Base-by-base conservation (phyloP, 2,797 vertebrate genomes). In the Harpagifer antarcticus region DNA sequence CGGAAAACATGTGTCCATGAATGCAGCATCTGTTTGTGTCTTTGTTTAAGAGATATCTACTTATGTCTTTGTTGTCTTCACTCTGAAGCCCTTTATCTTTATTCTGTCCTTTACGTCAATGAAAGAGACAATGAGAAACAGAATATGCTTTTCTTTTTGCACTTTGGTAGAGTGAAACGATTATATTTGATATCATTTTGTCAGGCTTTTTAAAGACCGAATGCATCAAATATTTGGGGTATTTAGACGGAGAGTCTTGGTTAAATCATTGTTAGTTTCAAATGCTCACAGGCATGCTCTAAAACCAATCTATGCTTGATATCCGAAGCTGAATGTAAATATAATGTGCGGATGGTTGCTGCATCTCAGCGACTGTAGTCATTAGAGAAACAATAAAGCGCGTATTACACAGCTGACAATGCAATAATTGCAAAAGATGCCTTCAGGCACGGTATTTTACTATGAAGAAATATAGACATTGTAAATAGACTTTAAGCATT, bases 341-440 rank as follows among this genome's bases (percentile, higher is more conserved):
- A 63, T 53, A 40, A 60, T 64, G 70, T 74, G 19, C 66, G 72
- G 56, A 66, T 48, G 62, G 52, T 47, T 43, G 50, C 74, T 72
- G 65, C 71, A 48, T 12, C 13, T 31, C n/a, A 45, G 54, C 42
- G 8, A 37, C 8, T 6, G 33, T 9, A 56, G 27, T 80, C 37
- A 71, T 71, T 68, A 76, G 61, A 62, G 52, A 76, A 78, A 77
- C 71, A 81, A 71, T 82, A 70, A 77, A 63, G 59, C 13, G 3
- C 14, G 54, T 43, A 71, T 68, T 37, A 64, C 59, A 70, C 50
- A 69, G 72, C 48, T 87, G 71, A 67, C 31, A 65, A 62, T 80
- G 85, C 76, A 61, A 59, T 84, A 82, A 84, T 79, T 82, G 53
- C 53, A 72, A 84, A 82, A 17, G 20, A 45, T 1, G 6, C 68